Evolutionary conservation across 2,113 vertebrate species (phyloP).

Genomic region (Corythoichthys haematopterus): DNA sequence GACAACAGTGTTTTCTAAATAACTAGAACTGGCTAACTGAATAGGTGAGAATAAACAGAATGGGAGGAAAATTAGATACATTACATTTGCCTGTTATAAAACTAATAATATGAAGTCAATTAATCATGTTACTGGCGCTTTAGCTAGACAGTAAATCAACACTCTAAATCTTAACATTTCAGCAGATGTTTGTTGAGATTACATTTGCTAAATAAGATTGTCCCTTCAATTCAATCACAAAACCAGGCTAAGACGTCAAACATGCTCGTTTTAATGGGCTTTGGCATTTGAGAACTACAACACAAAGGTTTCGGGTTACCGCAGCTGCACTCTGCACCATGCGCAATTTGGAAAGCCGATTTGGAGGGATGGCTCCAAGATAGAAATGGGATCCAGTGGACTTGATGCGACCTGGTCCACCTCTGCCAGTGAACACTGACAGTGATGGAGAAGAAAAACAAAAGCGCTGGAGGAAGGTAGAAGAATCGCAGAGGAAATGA

Average conservation of each 20-base stretch:
- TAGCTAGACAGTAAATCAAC: conserved; percentile 9
- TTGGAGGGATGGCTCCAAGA: conserved; percentile 48
- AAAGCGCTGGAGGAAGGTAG: conserved; percentile 38
- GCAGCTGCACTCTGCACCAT: conserved; percentile 53
- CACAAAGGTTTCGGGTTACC: conserved; percentile 47
- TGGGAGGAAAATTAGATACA: background rate
- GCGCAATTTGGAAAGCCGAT: conserved; percentile 52
- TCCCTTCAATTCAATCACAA: conserved; percentile 42
- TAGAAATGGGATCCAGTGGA: conserved; percentile 46
- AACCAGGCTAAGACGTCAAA: conserved; percentile 52
- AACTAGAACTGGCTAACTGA: conserved; percentile 9
- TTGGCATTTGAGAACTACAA: conserved; percentile 48
- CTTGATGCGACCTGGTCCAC: conserved; percentile 54
- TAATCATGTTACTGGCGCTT: conserved; percentile 7
- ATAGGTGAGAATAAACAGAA: conserved; percentile 5
- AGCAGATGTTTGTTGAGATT: conserved; percentile 34
- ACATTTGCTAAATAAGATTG: conserved; percentile 33
- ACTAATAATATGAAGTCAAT: conserved; percentile 29
- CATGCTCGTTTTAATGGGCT: conserved; percentile 49
- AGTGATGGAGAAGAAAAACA: conserved; percentile 62
- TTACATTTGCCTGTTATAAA: conserved; percentile 16
- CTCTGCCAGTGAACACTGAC: conserved; percentile 43
- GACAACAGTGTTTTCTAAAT: conserved; percentile 22
- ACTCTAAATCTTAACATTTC: conserved; percentile 5
- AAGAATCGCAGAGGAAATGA: conserved; percentile 60